Conservation (phyloP, 2,888 invertebrate species). For the Venusia cambrica region DNA sequence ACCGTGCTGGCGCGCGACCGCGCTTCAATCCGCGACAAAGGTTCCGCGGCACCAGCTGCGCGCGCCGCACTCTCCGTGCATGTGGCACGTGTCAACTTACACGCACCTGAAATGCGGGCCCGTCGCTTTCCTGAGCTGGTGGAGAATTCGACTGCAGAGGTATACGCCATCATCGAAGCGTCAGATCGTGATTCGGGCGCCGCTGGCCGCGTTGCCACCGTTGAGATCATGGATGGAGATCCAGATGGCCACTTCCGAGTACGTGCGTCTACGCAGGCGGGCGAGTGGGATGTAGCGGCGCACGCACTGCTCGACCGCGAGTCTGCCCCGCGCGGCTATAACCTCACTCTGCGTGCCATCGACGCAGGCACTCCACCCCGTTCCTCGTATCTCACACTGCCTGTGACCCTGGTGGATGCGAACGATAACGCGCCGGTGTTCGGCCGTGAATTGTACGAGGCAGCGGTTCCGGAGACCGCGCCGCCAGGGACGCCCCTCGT, state of each 20-base stretch:
- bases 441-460: constrained; percentile 92
- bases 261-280: constrained; percentile 79
- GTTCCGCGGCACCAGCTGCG: constrained; percentile 84
- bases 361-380: constrained; percentile 91
- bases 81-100: constrained; percentile 91
- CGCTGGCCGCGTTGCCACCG: constrained; percentile 89
- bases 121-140: constrained; percentile 89
- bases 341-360: constrained; percentile 90
- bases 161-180: constrained; percentile 94
- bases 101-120: constrained; percentile 91
- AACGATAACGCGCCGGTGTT: constrained; percentile 94
- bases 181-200: constrained; percentile 91
- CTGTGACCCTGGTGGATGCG: constrained; percentile 89
- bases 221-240: constrained; percentile 94
- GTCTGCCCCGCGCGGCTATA: constrained; percentile 89
- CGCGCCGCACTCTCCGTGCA: constrained; percentile 88
- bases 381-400: constrained; percentile 89
- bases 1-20: constrained; percentile 93
- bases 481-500: constrained; percentile 94
- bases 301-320: constrained; percentile 89
- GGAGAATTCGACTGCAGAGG: constrained; percentile 90
- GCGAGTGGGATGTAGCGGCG: constrained; percentile 90
- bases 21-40: constrained; percentile 82
- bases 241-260: constrained; percentile 94
- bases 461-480: constrained; percentile 92